Conservation (phyloP, 2,888 invertebrate genomes). For the Ypsolopha sequella region DNA sequence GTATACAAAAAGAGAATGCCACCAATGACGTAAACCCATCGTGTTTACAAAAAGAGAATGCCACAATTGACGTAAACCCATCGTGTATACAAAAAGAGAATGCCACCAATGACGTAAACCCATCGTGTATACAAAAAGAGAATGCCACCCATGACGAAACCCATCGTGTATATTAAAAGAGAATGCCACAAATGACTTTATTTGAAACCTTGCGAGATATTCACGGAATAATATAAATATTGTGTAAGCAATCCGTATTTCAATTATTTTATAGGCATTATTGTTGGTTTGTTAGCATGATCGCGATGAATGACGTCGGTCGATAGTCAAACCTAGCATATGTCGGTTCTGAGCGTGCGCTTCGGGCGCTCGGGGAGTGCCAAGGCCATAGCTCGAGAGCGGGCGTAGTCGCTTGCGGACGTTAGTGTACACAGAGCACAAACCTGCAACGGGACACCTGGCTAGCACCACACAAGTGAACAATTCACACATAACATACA, state of each 20-base stretch:
- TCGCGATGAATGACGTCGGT: slow-evolving; percentile 3
- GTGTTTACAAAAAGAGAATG: too few species aligned
- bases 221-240: not conserved
- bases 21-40: too few species aligned
- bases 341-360: slow-evolving; percentile 4
- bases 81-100: too few species aligned
- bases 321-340: slow-evolving; percentile 34
- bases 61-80: too few species aligned
- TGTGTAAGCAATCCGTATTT: too few species aligned
- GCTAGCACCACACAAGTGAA: not conserved
- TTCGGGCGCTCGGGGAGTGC: slow-evolving; percentile 17
- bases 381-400: slow-evolving; percentile 28
- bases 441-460: slow-evolving; percentile 20
- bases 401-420: slow-evolving; percentile 17
- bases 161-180: too few species aligned
- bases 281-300: not conserved
- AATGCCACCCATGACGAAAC: too few species aligned
- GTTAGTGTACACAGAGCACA: slow-evolving; percentile 14
- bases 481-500: not conserved
- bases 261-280: not conserved
- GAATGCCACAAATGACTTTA: too few species aligned
- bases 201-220: not conserved
- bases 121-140: too few species aligned
- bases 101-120: too few species aligned
- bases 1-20: too few species aligned